phyloP scores from a whole-genome alignment of 2,797 vertebrate species.

The Australoheros facetus region DNA sequence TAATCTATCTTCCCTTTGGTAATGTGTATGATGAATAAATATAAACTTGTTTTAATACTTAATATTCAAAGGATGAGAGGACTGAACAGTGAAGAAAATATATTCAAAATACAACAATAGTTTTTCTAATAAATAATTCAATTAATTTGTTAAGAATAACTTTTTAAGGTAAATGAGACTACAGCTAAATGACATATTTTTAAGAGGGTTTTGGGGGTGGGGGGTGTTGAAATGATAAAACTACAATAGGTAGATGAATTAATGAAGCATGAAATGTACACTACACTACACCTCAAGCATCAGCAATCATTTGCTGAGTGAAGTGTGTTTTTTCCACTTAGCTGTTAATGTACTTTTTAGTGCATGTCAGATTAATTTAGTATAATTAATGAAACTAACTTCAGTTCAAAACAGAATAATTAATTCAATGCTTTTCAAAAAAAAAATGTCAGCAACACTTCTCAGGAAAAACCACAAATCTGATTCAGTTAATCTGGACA shows the following conservation, averaged over 20 bases:
- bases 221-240: background rate
- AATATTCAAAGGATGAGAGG: background rate
- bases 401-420: background rate
- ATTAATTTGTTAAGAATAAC: background rate
- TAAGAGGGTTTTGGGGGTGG: too few relatives aligned
- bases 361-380: background rate
- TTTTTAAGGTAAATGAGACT: background rate
- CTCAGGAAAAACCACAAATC: too few relatives aligned
- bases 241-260: background rate
- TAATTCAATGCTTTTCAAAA: background rate
- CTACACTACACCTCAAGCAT: background rate
- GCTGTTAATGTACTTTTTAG: background rate
- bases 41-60: conserved; percentile 18
- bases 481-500: background rate
- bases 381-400: background rate
- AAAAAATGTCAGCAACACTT: background rate
- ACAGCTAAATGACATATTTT: background rate
- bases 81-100: background rate
- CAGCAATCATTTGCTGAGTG: background rate
- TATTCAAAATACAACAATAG: background rate
- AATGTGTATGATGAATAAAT: conserved; percentile 22
- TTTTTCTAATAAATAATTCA: background rate
- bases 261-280: background rate
- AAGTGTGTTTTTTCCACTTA: background rate
- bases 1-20: conserved; percentile 1